These are phyloP conservation scores for Brachionus sp. DNA, from an alignment of 1,140 invertebrate genomes.

Conservation along the genomic window DNA sequence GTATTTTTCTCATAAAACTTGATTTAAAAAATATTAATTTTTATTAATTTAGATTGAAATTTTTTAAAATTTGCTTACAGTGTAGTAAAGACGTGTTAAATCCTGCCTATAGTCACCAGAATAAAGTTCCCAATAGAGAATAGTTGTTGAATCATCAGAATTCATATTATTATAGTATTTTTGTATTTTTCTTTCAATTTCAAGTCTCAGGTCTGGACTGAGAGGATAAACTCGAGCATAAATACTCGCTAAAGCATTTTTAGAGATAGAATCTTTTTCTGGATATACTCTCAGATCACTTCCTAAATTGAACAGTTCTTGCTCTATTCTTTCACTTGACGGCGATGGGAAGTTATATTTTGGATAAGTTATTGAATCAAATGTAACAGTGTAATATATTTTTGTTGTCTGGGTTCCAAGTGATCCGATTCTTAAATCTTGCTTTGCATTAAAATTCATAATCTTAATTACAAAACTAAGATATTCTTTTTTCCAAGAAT, in stretches of 20 bases:
- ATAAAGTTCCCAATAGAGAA: constrained; percentile 31
- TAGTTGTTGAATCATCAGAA: background rate
- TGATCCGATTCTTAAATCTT: constrained; percentile 20
- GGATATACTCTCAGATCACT: constrained; percentile 27
- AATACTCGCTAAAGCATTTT: background rate
- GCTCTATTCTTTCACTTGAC: background rate
- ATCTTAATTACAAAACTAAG: background rate
- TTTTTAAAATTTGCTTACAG: background rate
- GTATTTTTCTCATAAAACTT: constrained; percentile 10
- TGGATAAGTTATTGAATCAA: background rate
- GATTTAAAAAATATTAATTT: background rate
- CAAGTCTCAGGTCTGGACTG: background rate
- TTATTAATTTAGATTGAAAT: background rate
- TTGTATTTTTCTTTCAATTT: background rate
- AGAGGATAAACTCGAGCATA: background rate
- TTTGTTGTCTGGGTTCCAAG: constrained; percentile 9
- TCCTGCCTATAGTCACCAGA: background rate
- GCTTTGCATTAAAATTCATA: background rate
- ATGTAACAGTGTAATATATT: background rate
- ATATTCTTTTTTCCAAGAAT: constrained; percentile 22
- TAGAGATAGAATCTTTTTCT: constrained; percentile 5
- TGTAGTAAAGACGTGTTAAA: constrained; percentile 21
- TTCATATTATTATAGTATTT: background rate
- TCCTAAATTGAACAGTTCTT: background rate
- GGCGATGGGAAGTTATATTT: background rate